Percentiles rank a stretch among this genome's conserved stretches.
phyloP scores from a whole-genome alignment of 2,888 invertebrate species.

The Mesochorus sp. region DNA sequence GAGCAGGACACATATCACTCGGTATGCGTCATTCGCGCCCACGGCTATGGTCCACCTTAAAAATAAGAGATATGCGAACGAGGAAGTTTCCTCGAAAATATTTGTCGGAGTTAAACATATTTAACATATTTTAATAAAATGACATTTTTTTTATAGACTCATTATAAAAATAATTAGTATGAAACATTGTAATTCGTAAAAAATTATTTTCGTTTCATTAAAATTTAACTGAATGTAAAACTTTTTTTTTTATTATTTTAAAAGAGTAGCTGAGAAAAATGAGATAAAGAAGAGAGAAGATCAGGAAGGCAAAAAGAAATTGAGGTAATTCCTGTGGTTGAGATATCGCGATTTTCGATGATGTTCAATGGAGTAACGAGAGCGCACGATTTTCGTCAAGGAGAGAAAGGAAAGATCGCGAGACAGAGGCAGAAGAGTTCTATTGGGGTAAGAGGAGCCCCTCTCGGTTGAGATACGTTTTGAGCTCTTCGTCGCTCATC shows the following conservation, averaged over 20 bases:
- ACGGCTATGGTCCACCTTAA: constrained; percentile 36
- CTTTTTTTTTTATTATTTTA: too few relatives aligned
- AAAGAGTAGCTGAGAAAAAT: too few relatives aligned
- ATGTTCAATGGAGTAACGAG: constrained; percentile 35
- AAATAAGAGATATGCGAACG: neutral
- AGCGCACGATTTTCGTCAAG: constrained; percentile 25
- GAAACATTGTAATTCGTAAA: too few relatives aligned
- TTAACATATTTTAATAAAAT: too few relatives aligned
- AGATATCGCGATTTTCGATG: constrained; percentile 43
- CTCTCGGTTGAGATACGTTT: constrained; percentile 41
- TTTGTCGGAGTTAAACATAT: too few relatives aligned
- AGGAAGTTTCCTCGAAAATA: neutral
- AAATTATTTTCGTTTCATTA: too few relatives aligned
- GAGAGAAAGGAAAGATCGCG: constrained; percentile 8
- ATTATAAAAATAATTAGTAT: too few relatives aligned
- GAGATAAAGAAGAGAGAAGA: neutral
- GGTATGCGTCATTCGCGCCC: constrained; percentile 36
- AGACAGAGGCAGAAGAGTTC: neutral
- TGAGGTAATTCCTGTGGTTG: neutral
- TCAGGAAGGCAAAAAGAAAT: neutral
- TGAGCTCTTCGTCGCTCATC: constrained; percentile 33
- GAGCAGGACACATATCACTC: neutral
- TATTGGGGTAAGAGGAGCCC: constrained; percentile 32
- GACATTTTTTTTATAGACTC: too few relatives aligned
- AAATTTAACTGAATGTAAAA: too few relatives aligned